Evolutionary conservation across 2,888 invertebrate genomes (phyloP), one percentile per base, ranked within the genome.

Genomic region (Agrypnus murinus): DNA sequence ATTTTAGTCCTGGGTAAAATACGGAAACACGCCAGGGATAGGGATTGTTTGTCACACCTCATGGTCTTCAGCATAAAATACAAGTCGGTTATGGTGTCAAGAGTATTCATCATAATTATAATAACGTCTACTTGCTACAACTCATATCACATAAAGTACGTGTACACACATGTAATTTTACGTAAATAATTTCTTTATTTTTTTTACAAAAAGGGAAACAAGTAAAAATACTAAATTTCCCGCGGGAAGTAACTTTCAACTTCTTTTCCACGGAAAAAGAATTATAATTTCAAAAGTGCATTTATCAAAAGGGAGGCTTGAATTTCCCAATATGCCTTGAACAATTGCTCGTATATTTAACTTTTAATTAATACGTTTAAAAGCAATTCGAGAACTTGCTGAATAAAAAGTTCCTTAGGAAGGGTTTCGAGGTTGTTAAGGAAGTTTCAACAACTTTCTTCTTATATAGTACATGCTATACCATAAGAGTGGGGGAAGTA

Each of bases 381-480:
- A 25, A 58, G 50, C 58, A 48, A 48, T 59, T 45, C 34, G 40
- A 48, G 36, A 50, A 38, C 58, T 58, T n/a, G 12, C 32, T 34
- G 58, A 66, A 66, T 66, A 66, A 66, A 66, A 66, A 66, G 46
- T 66, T 66, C 38, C 46, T 25, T 19, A 59, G 25, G 66, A 50
- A 48, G 66, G 59, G 59, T 65, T 59, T 46, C 38, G 12, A 6
- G 31, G 46, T 66, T 58, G 66, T 66, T 59, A 66, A 59, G 66
- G 58, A 66, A 66, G 59, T 66, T 66, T 66, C 58, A 66, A 66
- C 59, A 59, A 66, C 66, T 66, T 66, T 66, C 66, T 66, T 66
- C 66, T 66, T 66, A 48, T 59, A 63, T 14, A n/a, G n/a, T n/a
- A 25, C 25, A 25, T 25, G n/a, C n/a, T n/a, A 40, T 12, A 34